Conservation (phyloP, 1,140 invertebrate species). For the Leptopilina clavipes region DNA sequence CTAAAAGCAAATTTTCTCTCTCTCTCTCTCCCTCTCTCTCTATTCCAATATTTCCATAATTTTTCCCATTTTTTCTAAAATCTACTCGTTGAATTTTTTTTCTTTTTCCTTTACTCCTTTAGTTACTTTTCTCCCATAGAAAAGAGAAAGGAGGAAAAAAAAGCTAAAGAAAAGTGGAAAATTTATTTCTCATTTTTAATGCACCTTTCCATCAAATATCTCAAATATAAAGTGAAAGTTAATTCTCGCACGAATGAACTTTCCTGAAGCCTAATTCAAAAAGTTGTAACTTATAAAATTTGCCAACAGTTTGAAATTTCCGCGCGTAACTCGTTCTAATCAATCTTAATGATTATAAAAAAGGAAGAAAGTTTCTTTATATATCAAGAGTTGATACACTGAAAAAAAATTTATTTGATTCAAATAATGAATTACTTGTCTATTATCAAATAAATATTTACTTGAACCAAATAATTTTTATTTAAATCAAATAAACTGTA, state of each 20-base stretch:
- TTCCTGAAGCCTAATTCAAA: not conserved
- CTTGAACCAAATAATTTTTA: too few relatives aligned
- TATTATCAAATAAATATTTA: too few relatives aligned
- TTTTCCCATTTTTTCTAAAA: too few relatives aligned
- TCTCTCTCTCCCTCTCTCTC: too few relatives aligned
- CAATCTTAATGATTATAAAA: not conserved
- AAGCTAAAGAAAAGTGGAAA: not conserved
- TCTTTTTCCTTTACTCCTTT: too few relatives aligned
- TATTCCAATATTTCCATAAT: too few relatives aligned
- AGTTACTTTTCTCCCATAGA: not conserved
- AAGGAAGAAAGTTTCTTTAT: not conserved
- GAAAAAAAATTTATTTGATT: too few relatives aligned
- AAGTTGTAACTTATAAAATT: not conserved
- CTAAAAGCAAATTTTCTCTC: too few relatives aligned
- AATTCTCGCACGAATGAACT: not conserved
- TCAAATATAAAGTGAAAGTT: not conserved
- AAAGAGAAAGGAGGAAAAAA: not conserved
- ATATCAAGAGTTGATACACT: not conserved
- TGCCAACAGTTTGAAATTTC: not conserved
- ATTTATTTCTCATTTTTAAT: not conserved
- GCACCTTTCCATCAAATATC: conserved; percentile 11
- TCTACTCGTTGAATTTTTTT: too few relatives aligned
- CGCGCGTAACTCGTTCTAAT: not conserved
- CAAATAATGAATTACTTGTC: too few relatives aligned
- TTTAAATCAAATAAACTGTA: too few relatives aligned